Conservation (phyloP, 1,140 invertebrate genomes). For the Listronotus bonariensis region DNA sequence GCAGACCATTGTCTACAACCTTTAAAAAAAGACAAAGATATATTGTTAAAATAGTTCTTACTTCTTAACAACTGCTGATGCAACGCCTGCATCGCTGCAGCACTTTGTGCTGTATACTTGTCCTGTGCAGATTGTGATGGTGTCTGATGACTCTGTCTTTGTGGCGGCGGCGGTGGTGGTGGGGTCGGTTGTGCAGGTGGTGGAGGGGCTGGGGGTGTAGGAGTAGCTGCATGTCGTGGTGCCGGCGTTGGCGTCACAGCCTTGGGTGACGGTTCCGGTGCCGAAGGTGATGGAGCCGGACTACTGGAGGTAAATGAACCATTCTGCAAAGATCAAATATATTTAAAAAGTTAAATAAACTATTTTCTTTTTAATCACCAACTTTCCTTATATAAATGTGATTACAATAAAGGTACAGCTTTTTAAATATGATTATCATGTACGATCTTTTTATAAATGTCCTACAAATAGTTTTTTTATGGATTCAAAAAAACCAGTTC, state of each 20-base stretch:
- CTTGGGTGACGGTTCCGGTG: constrained; percentile 60
- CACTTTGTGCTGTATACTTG: constrained; percentile 67
- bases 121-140: constrained; percentile 63
- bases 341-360: too few species aligned
- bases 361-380: too few species aligned
- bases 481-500: too few species aligned
- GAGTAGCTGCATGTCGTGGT: constrained; percentile 58
- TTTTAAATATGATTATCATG: too few species aligned
- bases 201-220: constrained; percentile 55
- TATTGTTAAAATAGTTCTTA: too few species aligned
- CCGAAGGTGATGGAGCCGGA: constrained; percentile 54
- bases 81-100: constrained; percentile 78
- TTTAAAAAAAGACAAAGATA: too few species aligned
- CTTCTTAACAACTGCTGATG: constrained; percentile 79
- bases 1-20: too few species aligned
- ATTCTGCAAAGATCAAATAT: constrained; percentile 52
- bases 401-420: too few species aligned
- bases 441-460: too few species aligned
- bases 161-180: constrained; percentile 64
- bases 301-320: constrained; percentile 53
- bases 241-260: constrained; percentile 61
- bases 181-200: constrained; percentile 52
- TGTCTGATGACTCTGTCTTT: constrained; percentile 51
- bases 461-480: too few species aligned
- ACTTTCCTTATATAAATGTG: too few species aligned